Evolutionary conservation across 1,140 invertebrate species (phyloP), one percentile per base, ranked within the genome.

Genomic region (Psilanteris sp.): DNA sequence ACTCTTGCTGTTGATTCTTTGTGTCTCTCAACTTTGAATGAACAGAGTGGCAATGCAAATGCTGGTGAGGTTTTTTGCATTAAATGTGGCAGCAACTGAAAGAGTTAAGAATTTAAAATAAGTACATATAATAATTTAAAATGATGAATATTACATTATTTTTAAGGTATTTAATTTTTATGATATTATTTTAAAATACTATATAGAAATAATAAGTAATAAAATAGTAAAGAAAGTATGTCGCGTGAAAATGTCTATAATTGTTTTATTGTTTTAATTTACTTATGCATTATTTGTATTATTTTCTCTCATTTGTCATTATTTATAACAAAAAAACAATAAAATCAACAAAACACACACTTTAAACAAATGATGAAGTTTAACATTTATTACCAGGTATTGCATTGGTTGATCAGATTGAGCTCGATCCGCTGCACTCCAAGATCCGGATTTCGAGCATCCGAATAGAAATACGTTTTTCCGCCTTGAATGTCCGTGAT

Each of bases 391-490:
- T 87, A 92, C 91, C 78, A 92, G 87, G 86, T 91, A 91, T 81
- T 92, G 89, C 62, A 90, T 84, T 27, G 90, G 90, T 77, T 90
- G 87, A 74, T 92, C 91, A 11, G 84, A 86, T 67, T 89, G 87
- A 27, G 88, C 82, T 37, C 88, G 84, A 81, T 92, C 91, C 48
- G 82, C 88, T 52, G 88, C 87, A 81, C 89, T 90, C 91, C 92
- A 93, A 61, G 91, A 92, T 79, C 91, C 89, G 13, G 90, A 89
- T 68, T 88, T 92, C 73, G 93, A 94, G 85, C 96, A 97, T 18
- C 96, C 96, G 84, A 96, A 96, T 64, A 96, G 89, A 89, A 97
- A 97, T 32, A 96, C 93, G 82, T 97, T 97, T 89, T 96, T 95
- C 82, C 93, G 91, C 22, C 95, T 89, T 11, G 96, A 97, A 85